Conservation (phyloP, 2,888 invertebrate species). For the Subacronicta megacephala region DNA sequence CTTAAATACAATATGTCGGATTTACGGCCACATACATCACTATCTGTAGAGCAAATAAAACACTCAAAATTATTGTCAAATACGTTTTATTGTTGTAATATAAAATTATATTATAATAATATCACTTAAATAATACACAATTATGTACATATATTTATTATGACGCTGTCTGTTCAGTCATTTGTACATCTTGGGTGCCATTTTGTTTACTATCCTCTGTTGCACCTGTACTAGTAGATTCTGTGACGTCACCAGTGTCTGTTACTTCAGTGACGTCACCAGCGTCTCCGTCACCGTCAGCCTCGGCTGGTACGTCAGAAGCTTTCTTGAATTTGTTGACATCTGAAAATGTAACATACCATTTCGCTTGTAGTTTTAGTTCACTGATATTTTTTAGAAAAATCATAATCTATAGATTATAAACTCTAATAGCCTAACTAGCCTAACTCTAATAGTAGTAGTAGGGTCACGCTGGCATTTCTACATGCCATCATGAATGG, state of each 20-base stretch:
- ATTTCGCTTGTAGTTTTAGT: no score
- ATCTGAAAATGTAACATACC: conserved; percentile 79
- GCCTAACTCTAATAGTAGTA: no score
- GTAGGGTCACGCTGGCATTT: no score
- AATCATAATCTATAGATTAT: no score
- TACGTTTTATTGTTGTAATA: conserved; percentile 37
- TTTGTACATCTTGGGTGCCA: conserved; percentile 21
- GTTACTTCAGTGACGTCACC: conserved; percentile 46
- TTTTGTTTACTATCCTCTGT: conserved; percentile 21
- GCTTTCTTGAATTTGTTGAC: conserved; percentile 93
- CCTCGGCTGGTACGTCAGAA: conserved; percentile 67
- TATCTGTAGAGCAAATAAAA: no score
- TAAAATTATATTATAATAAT: conserved; percentile 35
- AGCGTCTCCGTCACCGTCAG: conserved; percentile 37
- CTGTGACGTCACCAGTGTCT: conserved; percentile 33
- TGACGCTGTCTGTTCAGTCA: conserved; percentile 35
- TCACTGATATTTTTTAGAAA: no score
- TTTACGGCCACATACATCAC: no score
- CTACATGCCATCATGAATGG: no score
- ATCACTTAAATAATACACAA: conserved; percentile 33
- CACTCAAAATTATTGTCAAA: conserved; percentile 29
- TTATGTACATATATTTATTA: conserved; percentile 16
- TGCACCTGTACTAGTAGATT: conserved; percentile 17
- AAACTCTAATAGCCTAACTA: no score
- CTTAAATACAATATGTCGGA: no score